A percentile compares a stretch with the other conserved stretches of the same genome.
Conservation (phyloP, 2,888 invertebrate genomes). For the Byasa hedistus region DNA sequence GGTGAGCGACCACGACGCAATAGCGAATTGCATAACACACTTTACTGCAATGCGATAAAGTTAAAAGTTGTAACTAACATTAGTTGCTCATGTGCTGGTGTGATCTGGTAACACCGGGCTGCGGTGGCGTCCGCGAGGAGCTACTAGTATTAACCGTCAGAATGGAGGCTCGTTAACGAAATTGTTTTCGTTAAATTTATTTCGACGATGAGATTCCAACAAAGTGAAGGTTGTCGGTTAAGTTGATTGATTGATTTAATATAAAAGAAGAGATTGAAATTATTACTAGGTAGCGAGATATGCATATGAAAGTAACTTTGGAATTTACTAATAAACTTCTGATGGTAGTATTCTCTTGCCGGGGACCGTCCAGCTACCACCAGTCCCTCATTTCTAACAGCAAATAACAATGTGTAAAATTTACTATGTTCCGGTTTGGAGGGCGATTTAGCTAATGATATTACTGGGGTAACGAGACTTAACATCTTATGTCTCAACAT, state of each 20-base stretch:
- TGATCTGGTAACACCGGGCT: constrained; percentile 36
- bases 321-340: background rate
- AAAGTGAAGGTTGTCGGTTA: constrained; percentile 42
- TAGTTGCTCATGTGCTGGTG: constrained; percentile 27
- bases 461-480: too few relatives aligned
- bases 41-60: constrained; percentile 39
- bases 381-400: too few relatives aligned
- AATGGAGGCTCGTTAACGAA: constrained; percentile 60
- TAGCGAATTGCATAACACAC: constrained; percentile 3
- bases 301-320: background rate
- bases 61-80: constrained; percentile 36
- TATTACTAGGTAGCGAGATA: constrained; percentile 27
- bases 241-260: constrained; percentile 42
- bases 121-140: constrained; percentile 43
- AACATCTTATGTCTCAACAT: too few relatives aligned
- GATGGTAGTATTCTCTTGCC: too few relatives aligned
- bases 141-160: constrained; percentile 59
- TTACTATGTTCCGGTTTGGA: too few relatives aligned
- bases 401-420: too few relatives aligned
- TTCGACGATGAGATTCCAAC: constrained; percentile 43
- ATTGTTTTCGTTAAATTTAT: constrained; percentile 57
- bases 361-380: too few relatives aligned
- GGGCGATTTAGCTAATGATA: too few relatives aligned
- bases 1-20: constrained; percentile 29
- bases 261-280: constrained; percentile 27